These are phyloP conservation scores for Geodia barretti DNA, from an alignment of 37 sponge, comb jelly and placozoan genomes.

Conservation along the genomic window DNA sequence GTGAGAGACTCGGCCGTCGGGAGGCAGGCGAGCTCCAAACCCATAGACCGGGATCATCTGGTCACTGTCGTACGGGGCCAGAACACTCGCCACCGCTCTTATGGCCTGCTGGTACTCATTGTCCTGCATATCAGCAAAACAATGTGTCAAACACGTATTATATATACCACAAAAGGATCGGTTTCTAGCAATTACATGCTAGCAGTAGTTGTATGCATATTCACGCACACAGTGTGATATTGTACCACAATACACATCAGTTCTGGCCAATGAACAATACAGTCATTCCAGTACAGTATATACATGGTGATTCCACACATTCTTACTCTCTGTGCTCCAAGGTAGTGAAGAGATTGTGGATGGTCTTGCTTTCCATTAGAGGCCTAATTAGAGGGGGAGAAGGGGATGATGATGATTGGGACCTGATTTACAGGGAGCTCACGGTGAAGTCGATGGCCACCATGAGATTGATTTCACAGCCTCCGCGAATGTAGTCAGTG, in stretches of 20 bases:
- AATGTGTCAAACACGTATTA: too few species aligned
- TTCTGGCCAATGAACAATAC: background rate
- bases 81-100: slow-evolving; percentile 82
- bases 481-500: slow-evolving; percentile 80
- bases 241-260: background rate
- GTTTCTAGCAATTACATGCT: too few species aligned
- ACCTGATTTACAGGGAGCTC: slow-evolving; percentile 13
- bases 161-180: too few species aligned
- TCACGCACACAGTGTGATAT: background rate
- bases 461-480: slow-evolving; percentile 78
- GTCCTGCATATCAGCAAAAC: too few species aligned
- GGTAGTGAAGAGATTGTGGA: slow-evolving; percentile 69
- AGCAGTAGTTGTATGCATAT: too few species aligned
- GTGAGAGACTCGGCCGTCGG: slow-evolving; percentile 70
- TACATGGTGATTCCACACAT: too few species aligned
- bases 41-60: slow-evolving; percentile 85
- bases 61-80: slow-evolving; percentile 88
- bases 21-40: slow-evolving; percentile 84
- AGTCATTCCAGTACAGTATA: background rate
- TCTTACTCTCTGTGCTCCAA: background rate
- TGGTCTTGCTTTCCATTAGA: slow-evolving; percentile 81
- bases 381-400: slow-evolving; percentile 28
- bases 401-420: background rate
- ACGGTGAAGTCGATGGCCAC: slow-evolving; percentile 89
- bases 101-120: slow-evolving; percentile 84